Evolutionary conservation across 2,888 invertebrate genomes (phyloP).

Genomic region (Alviniconcha strummeri): DNA sequence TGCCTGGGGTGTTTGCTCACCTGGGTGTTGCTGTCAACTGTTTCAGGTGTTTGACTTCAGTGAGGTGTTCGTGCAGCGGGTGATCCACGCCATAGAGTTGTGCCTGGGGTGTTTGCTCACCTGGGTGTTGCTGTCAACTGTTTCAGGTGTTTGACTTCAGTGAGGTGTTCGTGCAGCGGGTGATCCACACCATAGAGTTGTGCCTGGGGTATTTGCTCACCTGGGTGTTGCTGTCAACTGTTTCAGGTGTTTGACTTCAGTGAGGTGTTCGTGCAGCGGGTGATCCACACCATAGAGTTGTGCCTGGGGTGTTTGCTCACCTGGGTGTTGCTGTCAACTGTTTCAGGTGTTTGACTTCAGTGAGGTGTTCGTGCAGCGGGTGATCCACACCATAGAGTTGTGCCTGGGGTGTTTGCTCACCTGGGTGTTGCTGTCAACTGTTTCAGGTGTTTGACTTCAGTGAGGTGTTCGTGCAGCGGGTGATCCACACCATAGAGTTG

Average conservation of each 20-base stretch:
- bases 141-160: slow-evolving; percentile 81
- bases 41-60: slow-evolving; percentile 81
- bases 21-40: too few relatives aligned
- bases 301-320: slow-evolving; percentile 90
- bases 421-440: too few relatives aligned
- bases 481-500: slow-evolving; percentile 99
- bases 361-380: slow-evolving; percentile 93
- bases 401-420: slow-evolving; percentile 88
- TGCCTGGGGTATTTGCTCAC: too few relatives aligned
- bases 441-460: slow-evolving; percentile 81
- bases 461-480: slow-evolving; percentile 93
- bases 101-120: slow-evolving; percentile 88
- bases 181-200: slow-evolving; percentile 99
- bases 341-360: slow-evolving; percentile 81
- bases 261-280: slow-evolving; percentile 93
- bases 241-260: slow-evolving; percentile 81
- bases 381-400: slow-evolving; percentile 98
- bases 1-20: slow-evolving; percentile 90
- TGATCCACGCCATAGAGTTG: slow-evolving; percentile 98
- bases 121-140: too few relatives aligned
- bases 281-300: slow-evolving; percentile 99
- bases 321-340: too few relatives aligned
- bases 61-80: slow-evolving; percentile 93
- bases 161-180: slow-evolving; percentile 93
- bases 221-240: too few relatives aligned